Evolutionary conservation across 2,888 invertebrate genomes (phyloP).

Genomic region (Branchellion lobata): DNA sequence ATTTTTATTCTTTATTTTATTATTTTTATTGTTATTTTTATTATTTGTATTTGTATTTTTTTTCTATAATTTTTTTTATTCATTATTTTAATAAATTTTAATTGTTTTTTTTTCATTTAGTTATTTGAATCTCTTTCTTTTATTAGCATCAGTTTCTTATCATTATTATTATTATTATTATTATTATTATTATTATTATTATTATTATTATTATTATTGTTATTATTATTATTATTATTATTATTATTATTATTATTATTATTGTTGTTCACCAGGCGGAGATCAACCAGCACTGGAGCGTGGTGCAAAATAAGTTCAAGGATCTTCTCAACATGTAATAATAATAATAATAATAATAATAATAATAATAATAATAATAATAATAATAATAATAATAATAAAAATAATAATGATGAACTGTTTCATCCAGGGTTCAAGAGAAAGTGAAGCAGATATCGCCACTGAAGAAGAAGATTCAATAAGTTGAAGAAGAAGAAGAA

Average conservation of each 20-base stretch:
- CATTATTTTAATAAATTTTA: no score
- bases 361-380: background rate
- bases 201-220: background rate
- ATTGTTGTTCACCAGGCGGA: background rate
- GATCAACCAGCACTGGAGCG: background rate
- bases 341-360: background rate
- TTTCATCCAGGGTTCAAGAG: background rate
- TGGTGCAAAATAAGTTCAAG: background rate
- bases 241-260: background rate
- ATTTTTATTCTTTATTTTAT: background rate
- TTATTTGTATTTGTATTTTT: background rate
- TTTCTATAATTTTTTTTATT: background rate
- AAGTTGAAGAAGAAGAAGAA: background rate
- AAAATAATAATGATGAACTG: background rate
- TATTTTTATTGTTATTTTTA: background rate
- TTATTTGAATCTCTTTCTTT: no score
- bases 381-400: background rate
- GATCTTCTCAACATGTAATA: background rate
- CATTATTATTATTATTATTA: constrained; percentile 45
- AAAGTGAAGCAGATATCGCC: constrained; percentile 1
- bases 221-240: background rate
- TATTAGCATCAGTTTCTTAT: no score
- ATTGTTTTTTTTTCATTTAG: no score
- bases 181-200: constrained; percentile 5
- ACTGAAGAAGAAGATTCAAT: constrained; percentile 8